Percentiles rank a stretch among this genome's conserved stretches.
Conservation (phyloP, 2,113 vertebrate species). For the Calypte anna region DNA sequence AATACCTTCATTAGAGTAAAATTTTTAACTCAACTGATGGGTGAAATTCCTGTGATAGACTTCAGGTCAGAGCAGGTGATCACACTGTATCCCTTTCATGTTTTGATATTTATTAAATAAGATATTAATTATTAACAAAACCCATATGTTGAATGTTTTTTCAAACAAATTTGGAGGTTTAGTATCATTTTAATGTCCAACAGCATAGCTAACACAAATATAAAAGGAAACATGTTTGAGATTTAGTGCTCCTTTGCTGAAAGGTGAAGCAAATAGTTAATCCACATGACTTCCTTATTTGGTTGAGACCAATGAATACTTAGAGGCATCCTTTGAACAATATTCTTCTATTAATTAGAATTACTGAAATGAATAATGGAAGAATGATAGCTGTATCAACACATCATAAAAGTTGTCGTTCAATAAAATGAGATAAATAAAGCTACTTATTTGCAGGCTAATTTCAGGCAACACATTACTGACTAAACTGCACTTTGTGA, state of each 20-base stretch:
- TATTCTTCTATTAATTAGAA: background rate
- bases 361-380: background rate
- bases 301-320: background rate
- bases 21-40: background rate
- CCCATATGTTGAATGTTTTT: background rate
- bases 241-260: background rate
- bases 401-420: background rate
- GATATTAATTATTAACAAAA: background rate
- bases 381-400: background rate
- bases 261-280: background rate
- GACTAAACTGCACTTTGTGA: background rate
- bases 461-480: background rate
- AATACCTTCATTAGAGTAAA: background rate
- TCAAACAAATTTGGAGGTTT: background rate
- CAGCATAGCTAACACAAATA: background rate
- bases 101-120: background rate
- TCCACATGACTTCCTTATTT: background rate
- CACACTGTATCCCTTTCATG: background rate
- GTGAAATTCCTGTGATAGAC: background rate
- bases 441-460: background rate
- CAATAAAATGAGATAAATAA: background rate
- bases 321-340: background rate
- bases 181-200: background rate
- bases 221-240: background rate
- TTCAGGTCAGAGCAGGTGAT: background rate